Base-by-base conservation (phyloP, 1,140 invertebrate species). In the Wasmannia auropunctata region DNA sequence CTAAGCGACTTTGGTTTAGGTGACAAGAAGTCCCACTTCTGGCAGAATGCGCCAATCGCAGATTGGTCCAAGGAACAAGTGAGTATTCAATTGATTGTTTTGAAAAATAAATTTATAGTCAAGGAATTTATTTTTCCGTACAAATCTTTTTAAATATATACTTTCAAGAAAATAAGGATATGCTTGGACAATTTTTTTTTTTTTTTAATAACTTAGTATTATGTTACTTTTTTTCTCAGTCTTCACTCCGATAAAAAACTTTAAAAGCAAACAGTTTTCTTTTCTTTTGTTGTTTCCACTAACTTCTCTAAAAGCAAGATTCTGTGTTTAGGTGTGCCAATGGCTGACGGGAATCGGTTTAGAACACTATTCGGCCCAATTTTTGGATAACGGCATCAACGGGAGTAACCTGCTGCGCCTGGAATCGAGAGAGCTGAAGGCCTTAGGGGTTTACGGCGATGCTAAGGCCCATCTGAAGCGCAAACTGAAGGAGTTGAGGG, bases 51-150 rank as follows among this genome's bases (percentile, higher is more conserved):
- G 25, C 96, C 93, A 34, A 97, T 98, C 67, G 96, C 96, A 31
- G 97, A 98, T 90, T 99, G 98, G 98, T 97, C 96, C 87, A 97
- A 98, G 93, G 97, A 98, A 93, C 97, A 98, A 96, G 98, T 98
- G 93, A 93, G 92, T 93, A 58, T 22, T 28, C 8, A 19, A 25
- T 14, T 60, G 5, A 88, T 56, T 65, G 2, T 37, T 51, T 22
- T 81, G 37, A 89, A 40, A 65, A 49, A 58, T 31, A 34, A 86
- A 80, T 67, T 67, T 67, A 10, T 2, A 28, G 54, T 67, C 40
- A 3, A 25, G 8, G 0, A 34, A 49, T 8, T 40, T 14, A 54
- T 69, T 69, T 81, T 54, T 60, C 19, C 19, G n/a, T n/a, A 16
- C 10, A 37, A 67, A 79, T 37, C 1, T 8, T 60, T 46, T 6